Conservation (phyloP, 1,140 invertebrate species). For the Lamellibrachia luymesi region DNA sequence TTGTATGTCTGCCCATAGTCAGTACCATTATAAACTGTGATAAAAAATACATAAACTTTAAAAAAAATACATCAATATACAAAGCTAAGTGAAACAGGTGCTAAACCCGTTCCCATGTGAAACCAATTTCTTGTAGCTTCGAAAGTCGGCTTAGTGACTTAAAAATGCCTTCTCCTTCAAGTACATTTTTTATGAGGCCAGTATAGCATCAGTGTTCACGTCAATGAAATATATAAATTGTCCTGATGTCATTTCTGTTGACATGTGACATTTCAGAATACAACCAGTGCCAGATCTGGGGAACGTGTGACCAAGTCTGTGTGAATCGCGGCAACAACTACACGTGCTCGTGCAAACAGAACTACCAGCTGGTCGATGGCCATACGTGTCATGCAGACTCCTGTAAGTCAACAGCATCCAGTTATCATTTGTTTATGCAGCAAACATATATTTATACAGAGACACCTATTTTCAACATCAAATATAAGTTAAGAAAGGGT, state of each 20-base stretch:
- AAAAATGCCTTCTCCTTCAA: too few species aligned
- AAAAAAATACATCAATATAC: background rate
- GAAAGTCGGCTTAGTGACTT: too few species aligned
- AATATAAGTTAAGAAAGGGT: background rate
- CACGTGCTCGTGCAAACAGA: slow-evolving; percentile 78
- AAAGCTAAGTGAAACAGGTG: too few species aligned
- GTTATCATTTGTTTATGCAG: slow-evolving; percentile 18
- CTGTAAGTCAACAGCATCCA: slow-evolving; percentile 39
- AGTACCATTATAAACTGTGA: too few species aligned
- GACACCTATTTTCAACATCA: background rate
- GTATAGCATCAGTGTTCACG: too few species aligned
- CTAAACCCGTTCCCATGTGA: too few species aligned
- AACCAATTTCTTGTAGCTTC: too few species aligned
- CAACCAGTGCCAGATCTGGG: slow-evolving; percentile 92
- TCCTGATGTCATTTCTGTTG: background rate
- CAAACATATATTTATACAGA: background rate
- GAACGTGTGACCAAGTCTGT: slow-evolving; percentile 92
- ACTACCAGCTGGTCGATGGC: slow-evolving; percentile 71
- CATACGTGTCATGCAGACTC: slow-evolving; percentile 50
- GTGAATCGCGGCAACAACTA: slow-evolving; percentile 80
- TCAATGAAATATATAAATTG: too few species aligned
- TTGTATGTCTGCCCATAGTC: too few species aligned
- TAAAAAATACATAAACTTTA: background rate
- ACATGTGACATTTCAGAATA: slow-evolving; percentile 65
- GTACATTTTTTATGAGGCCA: too few species aligned